Base-by-base conservation (phyloP, 2,888 invertebrate genomes). In the Eupithecia pulchellata region DNA sequence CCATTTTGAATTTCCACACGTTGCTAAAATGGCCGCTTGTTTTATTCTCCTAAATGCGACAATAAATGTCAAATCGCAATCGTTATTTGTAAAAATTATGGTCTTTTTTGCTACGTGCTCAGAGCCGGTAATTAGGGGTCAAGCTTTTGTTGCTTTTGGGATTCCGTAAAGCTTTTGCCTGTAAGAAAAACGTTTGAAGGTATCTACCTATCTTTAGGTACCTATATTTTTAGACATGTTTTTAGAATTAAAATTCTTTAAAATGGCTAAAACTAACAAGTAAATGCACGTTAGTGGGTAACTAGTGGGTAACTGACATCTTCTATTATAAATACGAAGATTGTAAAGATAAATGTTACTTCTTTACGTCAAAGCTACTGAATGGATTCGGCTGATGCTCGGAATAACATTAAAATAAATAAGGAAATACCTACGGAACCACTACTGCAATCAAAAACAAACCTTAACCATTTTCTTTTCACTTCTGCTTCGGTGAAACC, bases 11-110 rank as follows among this genome's bases (percentile, higher is more conserved):
- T 84, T 91, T 88, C 88, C 90, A 85, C 82, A 75, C 88, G 85
- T 85, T 86, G 80, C 73, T 89, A 86, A 91, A 88, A 92, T 89
- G 90, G 89, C 86, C 79, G 84, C 82, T 82, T 85, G 87, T 89
- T 34, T 61, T 87, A 87, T 85, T 82, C 83, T 81, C 84, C 84
- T 86, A 89, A 92, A 91, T 91, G 91, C 84, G 82, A 88, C 87
- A 86, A 91, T 91, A 91, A 91, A 90, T 87, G 91, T 91, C 91
- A 91, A 92, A 91, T 88, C 83, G 90, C 86, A 89, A 90, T 90
- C 86, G 91, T 88, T 88, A 87, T 84, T 87, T 89, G 89, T 88
- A 90, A 91, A 92, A 93, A 90, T 89, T 91, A 92, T 90, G 90
- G 88, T 83, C 84, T 81, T 81, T 83, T 84, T 88, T 87, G 72